phyloP scores from a whole-genome alignment of 2,888 invertebrate genomes.

The Saturnia pavonia region DNA sequence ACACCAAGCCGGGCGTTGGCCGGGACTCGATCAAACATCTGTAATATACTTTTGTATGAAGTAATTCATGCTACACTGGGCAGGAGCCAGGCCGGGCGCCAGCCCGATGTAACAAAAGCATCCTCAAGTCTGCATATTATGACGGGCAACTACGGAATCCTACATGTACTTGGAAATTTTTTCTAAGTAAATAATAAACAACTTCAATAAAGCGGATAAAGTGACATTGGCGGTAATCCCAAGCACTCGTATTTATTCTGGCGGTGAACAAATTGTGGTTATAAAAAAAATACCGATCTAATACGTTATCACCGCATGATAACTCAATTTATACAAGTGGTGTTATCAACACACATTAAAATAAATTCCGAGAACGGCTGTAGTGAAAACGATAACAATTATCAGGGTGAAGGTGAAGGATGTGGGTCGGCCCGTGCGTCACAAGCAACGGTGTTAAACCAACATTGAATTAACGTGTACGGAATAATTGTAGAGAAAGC shows the following conservation, averaged over 20 bases:
- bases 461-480: conserved; percentile 77
- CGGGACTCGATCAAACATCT: too few species aligned
- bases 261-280: background rate
- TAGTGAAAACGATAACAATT: conserved; percentile 39
- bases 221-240: background rate
- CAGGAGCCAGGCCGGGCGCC: too few species aligned
- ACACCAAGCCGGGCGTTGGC: too few species aligned
- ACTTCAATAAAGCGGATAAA: background rate
- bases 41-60: too few species aligned
- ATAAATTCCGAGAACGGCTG: conserved; percentile 16
- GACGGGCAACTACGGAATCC: too few species aligned
- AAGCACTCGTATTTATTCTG: background rate
- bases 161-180: too few species aligned
- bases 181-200: background rate
- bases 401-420: conserved; percentile 57
- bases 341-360: conserved; percentile 15
- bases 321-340: conserved; percentile 32
- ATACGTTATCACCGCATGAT: conserved; percentile 36
- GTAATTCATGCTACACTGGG: too few species aligned
- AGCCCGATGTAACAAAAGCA: too few species aligned
- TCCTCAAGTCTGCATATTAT: too few species aligned
- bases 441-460: conserved; percentile 61
- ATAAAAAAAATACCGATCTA: conserved; percentile 5
- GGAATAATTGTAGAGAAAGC: conserved; percentile 77
- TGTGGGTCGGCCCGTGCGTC: conserved; percentile 57